Percentiles rank a stretch among this genome's conserved stretches.
Conservation (phyloP, 2,797 vertebrate species). For the Urophycis tenuis region DNA sequence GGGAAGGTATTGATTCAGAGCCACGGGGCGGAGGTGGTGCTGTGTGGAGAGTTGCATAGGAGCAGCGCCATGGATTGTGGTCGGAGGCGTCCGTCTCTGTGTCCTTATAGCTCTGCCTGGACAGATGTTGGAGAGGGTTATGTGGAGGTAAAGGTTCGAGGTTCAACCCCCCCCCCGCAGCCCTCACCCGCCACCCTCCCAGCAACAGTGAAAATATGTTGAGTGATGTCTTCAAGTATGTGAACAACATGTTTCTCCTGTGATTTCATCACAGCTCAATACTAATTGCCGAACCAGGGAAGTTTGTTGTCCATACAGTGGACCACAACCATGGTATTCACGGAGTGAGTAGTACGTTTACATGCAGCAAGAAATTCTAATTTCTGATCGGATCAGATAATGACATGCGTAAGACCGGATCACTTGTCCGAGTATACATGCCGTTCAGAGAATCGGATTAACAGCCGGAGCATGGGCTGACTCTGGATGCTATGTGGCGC, state of each 20-base stretch:
- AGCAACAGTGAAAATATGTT: constrained; percentile 8
- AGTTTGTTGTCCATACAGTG: constrained; percentile 21
- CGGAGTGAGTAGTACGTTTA: not conserved
- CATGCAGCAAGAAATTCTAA: too few species aligned
- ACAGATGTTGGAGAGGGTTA: constrained; percentile 55
- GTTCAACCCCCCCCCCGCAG: constrained; percentile 31
- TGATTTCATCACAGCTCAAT: constrained; percentile 8
- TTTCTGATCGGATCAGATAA: too few species aligned
- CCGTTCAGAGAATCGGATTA: too few species aligned
- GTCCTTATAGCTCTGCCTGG: constrained; percentile 29
- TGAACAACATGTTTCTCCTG: not conserved
- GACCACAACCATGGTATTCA: constrained; percentile 1
- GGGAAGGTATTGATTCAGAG: constrained; percentile 54
- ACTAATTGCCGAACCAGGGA: not conserved
- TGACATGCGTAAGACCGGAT: too few species aligned
- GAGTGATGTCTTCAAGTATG: not conserved
- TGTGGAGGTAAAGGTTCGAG: constrained; percentile 47
- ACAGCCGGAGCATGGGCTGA: too few species aligned
- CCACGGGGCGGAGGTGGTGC: constrained; percentile 39
- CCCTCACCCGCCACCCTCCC: constrained; percentile 40
- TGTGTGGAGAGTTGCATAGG: constrained; percentile 41
- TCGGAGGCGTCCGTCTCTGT: constrained; percentile 22
- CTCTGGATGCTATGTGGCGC: too few species aligned
- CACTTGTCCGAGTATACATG: too few species aligned
- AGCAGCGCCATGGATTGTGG: constrained; percentile 29